A percentile compares a stretch with the other conserved stretches of the same genome.
Evolutionary conservation across 1,140 invertebrate genomes (phyloP).

Genomic region (Eubasilissa regina): DNA sequence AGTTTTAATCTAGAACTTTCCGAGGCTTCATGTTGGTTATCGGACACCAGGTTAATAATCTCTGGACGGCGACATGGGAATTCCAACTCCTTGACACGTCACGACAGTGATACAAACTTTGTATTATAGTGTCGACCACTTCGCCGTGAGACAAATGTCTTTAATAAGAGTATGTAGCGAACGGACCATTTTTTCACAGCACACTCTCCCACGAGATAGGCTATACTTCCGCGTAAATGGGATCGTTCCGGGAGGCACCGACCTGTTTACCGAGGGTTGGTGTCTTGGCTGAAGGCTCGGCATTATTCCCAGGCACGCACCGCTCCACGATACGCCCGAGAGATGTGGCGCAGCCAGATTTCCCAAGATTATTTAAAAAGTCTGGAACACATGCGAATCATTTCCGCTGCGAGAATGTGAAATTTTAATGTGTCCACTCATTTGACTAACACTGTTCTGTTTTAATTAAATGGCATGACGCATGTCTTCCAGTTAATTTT

Average conservation of each 20-base stretch:
- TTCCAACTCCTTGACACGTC: no score
- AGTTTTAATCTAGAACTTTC: no score
- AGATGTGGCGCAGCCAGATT: constrained; percentile 2
- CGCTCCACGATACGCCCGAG: neutral
- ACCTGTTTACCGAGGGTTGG: constrained; percentile 24
- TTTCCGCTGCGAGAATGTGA: no score
- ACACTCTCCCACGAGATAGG: neutral
- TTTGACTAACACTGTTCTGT: no score
- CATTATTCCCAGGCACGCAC: constrained; percentile 34
- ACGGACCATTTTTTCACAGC: constrained; percentile 31
- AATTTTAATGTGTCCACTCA: no score
- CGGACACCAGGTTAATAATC: no score
- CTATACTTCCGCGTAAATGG: neutral
- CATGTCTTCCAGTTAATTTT: no score
- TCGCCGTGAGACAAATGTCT: constrained; percentile 29
- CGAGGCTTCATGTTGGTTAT: no score
- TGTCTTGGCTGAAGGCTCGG: constrained; percentile 3
- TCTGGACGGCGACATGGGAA: no score
- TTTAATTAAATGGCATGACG: no score
- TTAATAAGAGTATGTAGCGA: constrained; percentile 39
- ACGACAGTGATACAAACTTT: no score
- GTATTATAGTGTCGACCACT: constrained; percentile 10
- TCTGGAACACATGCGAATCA: no score
- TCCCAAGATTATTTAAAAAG: neutral
- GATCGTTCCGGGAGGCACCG: neutral